Evolutionary conservation across 2,888 invertebrate genomes (phyloP), one percentile per base, ranked within the genome.

Genomic region (Brenthis hecate): DNA sequence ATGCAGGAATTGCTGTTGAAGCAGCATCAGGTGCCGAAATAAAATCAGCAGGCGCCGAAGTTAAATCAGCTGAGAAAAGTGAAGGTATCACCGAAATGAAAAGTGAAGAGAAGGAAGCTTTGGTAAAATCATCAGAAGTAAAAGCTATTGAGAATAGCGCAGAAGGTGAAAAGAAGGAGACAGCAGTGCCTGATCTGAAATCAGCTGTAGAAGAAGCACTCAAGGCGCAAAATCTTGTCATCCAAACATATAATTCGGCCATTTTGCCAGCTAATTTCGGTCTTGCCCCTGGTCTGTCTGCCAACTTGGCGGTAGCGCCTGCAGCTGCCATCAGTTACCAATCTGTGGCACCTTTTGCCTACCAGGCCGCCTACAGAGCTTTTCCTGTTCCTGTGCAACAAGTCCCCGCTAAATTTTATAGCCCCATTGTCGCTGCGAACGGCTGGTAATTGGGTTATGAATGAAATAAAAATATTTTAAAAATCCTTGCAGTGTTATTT

Each of bases 21-120:
- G 53, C 69, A 6, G 60, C 48, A 48, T n/a, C 50, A 16, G 60
- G 56, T 14, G 56, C 55, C 28, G 69, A 61, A 23, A 67, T 56
- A 11, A 70, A 73, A 19, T 13, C 61, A 43, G 36, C 32, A 16
- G 63, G 56, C 13, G 56, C 55, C 16, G 69, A 61, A 23, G 69
- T 56, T 5, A 71, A 74, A n/a, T 65, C 69, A 50, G 60, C 66
- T 61, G 71, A 54, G 11, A 73, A 72, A 56, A 70, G 62, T 55
- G 74, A 66, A 61, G 71, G 43, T 60, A 74, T 79, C 0, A 72
- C 77, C 3, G 75, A 77, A 56, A 57, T 75, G 0, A 79, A 80
- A 62, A 72, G 76, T 19, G 74, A 75, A 1, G 75, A 75, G 36
- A 73, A 78, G 28, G 53, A 72, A 14, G 72, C 65, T 14, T 70